Evolutionary conservation across 2,888 invertebrate genomes (phyloP).

Genomic region (Plutella xylostella): DNA sequence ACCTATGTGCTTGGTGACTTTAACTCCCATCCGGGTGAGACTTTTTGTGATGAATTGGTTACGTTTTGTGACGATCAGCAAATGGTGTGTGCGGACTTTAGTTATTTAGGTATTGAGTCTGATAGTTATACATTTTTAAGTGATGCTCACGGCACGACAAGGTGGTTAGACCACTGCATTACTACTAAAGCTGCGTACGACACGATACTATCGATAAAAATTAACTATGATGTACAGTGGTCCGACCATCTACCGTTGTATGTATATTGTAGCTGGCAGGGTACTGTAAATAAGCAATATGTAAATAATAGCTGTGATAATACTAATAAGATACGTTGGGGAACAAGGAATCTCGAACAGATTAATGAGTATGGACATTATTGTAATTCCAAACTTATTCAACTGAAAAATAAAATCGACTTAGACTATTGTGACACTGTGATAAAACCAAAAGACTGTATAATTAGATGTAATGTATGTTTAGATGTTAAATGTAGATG

Average conservation of each 20-base stretch:
- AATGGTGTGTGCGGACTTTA: not conserved
- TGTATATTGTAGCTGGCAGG: not conserved
- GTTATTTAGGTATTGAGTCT: not conserved
- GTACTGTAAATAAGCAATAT: not conserved
- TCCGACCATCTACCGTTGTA: not conserved
- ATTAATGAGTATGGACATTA: not conserved
- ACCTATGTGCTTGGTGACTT: not conserved
- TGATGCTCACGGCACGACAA: not conserved
- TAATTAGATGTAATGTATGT: too few relatives aligned
- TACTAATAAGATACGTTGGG: not conserved
- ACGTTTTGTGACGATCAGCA: not conserved
- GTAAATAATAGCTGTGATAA: not conserved
- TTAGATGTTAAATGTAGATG: too few relatives aligned
- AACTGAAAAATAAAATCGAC: too few relatives aligned
- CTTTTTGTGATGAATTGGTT: not conserved
- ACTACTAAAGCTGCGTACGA: not conserved
- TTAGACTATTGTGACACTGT: too few relatives aligned
- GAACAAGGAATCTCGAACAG: not conserved
- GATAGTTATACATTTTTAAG: not conserved
- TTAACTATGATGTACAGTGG: not conserved
- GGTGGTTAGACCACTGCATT: not conserved
- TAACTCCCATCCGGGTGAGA: not conserved
- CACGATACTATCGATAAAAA: too few relatives aligned
- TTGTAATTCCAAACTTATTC: too few relatives aligned
- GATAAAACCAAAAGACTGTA: too few relatives aligned